Base-by-base conservation (phyloP, 1,140 invertebrate genomes). In the Drosophila bocki region DNA sequence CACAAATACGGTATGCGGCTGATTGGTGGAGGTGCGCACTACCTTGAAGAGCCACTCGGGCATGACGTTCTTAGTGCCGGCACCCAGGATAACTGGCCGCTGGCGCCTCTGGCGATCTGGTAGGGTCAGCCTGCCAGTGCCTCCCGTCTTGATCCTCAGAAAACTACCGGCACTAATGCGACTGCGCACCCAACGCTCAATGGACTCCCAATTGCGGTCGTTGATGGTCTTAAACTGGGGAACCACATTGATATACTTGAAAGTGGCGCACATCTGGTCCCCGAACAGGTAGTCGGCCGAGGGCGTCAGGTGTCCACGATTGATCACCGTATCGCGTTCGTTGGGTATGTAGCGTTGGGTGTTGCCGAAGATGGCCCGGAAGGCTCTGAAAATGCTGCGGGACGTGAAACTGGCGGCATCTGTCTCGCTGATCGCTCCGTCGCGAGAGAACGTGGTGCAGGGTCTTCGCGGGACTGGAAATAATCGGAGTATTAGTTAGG, bases 141-240 rank as follows among this genome's bases (percentile, higher is more conserved):
- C 45, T 22, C 80, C 80, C 11, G 80, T 77, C 37, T 65, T 82
- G 37, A 82, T 57, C n/a, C 26, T 39, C 8, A 82, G 19, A 3
- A 8, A 22, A 8, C 41, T 22, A 0, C 53, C 57, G 0, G 44
- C 56, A 0, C 29, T 41, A 2, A 67, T 78, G 11, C 47, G 61
- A 19, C 48, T 64, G 8, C 80, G 74, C 4, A 82, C 39, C 62
- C 63, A 82, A 1, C 71, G 59, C 65, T 93, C 92, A 12, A 93
- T 67, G 6, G 71, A 48, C 29, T 80, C 71, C 94, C 94, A 94
- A 76, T 94, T 94, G n/a, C 91, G 82, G 3, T 80, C 90, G 42
- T 94, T 93, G 26, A 94, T 87, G 7, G 67, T 91, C 54, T 93
- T 91, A 86, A 93, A 94, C 75, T 94, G 93, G 2, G 93, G 93